Conservation (phyloP, 2,113 vertebrate genomes). For the Onychostoma macrolepis region DNA sequence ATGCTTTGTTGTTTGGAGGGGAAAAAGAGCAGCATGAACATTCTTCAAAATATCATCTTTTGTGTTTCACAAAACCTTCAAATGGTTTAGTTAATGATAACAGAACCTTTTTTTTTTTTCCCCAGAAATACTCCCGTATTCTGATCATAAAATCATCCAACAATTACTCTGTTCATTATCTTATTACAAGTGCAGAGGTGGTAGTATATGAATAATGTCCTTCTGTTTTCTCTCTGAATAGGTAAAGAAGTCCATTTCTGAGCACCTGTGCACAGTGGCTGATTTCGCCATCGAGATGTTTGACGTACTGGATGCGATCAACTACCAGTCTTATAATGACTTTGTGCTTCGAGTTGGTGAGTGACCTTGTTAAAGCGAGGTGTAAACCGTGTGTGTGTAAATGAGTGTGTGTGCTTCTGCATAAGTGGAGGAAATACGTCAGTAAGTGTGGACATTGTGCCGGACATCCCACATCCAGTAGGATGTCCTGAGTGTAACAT, state of each 20-base stretch:
- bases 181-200: not conserved
- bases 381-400: conserved; percentile 12
- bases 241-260: conserved; percentile 90
- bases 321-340: conserved; percentile 99
- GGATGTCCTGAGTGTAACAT: conserved; percentile 36
- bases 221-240: conserved; percentile 60
- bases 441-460: conserved; percentile 25
- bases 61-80: not conserved
- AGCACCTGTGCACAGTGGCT: conserved; percentile 91
- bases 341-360: conserved; percentile 98
- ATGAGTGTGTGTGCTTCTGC: conserved; percentile 43
- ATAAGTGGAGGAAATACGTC: conserved; percentile 38
- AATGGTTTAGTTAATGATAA: not conserved
- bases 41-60: not conserved
- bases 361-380: conserved; percentile 57
- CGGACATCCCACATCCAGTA: conserved; percentile 28
- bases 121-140: not conserved
- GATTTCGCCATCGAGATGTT: conserved; percentile 99
- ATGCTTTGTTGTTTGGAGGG: not conserved
- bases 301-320: conserved; percentile 96
- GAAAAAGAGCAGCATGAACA: not conserved
- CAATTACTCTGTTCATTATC: not conserved
- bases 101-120: not conserved
- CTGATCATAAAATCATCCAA: not conserved
- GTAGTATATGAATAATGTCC: not conserved